Percentiles rank a stretch among this genome's conserved stretches.
Evolutionary conservation across 2,888 invertebrate species (phyloP).

Genomic region (Cacoxenus indagator): DNA sequence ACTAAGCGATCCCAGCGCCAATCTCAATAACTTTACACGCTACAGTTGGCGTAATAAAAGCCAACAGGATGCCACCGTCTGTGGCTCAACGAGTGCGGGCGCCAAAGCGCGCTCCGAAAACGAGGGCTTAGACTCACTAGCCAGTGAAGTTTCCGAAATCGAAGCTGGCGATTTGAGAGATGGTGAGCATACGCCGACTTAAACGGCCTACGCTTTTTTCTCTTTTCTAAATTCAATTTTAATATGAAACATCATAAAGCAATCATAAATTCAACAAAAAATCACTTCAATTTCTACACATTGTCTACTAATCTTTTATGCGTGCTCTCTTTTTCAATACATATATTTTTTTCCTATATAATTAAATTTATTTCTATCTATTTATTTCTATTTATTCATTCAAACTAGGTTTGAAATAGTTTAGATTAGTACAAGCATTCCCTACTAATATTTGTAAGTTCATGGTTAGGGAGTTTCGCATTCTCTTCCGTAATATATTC

Average conservation of each 20-base stretch:
- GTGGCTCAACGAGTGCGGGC: conserved; percentile 74
- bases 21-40: conserved; percentile 86
- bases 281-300: too few relatives aligned
- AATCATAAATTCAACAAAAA: too few relatives aligned
- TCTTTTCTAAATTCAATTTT: conserved; percentile 2
- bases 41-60: conserved; percentile 82
- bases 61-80: conserved; percentile 73
- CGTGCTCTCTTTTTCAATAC: background rate
- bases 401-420: too few relatives aligned
- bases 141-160: conserved; percentile 88
- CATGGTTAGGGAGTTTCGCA: too few relatives aligned
- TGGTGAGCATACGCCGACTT: conserved; percentile 74
- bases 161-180: conserved; percentile 94
- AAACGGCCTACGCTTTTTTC: background rate
- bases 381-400: too few relatives aligned
- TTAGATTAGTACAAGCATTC: too few relatives aligned
- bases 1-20: conserved; percentile 94
- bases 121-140: conserved; percentile 89
- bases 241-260: background rate
- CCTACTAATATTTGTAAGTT: too few relatives aligned
- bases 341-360: too few relatives aligned
- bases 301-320: background rate
- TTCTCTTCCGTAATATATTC: too few relatives aligned
- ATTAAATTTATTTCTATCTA: too few relatives aligned
- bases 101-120: conserved; percentile 91